Evolutionary conservation across 2,888 invertebrate genomes (phyloP).

Genomic region (Pandemis cinnamomeana): DNA sequence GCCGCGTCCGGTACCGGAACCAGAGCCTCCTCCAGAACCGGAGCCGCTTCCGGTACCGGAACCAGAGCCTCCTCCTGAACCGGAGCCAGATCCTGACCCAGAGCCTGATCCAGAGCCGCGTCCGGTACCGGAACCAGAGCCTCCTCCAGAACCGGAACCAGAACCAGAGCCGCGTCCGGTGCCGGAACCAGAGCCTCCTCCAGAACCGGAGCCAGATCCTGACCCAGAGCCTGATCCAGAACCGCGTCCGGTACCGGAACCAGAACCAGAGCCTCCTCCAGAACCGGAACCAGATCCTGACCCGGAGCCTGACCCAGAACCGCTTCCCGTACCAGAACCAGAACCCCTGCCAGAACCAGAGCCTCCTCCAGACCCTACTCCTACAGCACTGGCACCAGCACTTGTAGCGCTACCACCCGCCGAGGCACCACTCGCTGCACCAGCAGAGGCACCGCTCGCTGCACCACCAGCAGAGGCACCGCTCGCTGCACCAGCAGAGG

Average conservation of each 20-base stretch:
- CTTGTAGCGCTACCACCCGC: background rate
- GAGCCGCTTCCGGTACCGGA: too few species aligned
- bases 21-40: too few species aligned
- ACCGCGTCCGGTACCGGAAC: background rate
- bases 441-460: background rate
- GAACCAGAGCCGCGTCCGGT: background rate
- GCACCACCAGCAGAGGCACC: background rate
- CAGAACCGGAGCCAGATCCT: background rate
- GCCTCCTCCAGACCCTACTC: background rate
- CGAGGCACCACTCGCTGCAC: background rate
- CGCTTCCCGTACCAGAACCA: background rate
- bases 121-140: background rate
- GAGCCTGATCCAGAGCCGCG: too few species aligned
- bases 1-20: too few species aligned
- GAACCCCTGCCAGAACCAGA: background rate
- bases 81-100: too few species aligned
- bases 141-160: background rate
- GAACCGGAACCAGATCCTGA: background rate
- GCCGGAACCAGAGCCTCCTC: background rate
- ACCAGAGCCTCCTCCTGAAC: too few species aligned
- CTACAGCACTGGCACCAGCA: background rate
- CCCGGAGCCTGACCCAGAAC: background rate
- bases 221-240: background rate
- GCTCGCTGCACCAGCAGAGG: background rate
- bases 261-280: background rate